Conservation (phyloP, 2,888 invertebrate genomes). For the Drosophila emarginata region DNA sequence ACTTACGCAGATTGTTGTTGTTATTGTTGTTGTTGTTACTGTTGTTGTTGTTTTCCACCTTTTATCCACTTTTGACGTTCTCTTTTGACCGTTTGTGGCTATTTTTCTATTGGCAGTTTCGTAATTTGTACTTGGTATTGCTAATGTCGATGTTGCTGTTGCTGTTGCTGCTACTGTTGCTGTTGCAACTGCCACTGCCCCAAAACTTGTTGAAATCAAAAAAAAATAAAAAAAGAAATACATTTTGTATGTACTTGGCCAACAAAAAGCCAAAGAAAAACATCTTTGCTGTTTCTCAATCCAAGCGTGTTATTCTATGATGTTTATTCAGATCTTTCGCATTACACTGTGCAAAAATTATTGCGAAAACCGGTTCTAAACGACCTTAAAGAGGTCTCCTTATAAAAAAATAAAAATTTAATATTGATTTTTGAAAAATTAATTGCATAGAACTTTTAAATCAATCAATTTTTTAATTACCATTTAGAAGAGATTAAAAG, state of each 20-base stretch:
- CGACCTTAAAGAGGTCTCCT: neutral
- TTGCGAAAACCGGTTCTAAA: neutral
- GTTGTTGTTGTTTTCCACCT: slow-evolving; percentile 23
- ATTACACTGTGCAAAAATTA: slow-evolving; percentile 2
- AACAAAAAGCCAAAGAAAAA: slow-evolving; percentile 6
- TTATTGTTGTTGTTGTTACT: slow-evolving; percentile 23
- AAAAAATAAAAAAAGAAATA: neutral
- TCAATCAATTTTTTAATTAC: too few species aligned
- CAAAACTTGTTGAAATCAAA: slow-evolving; percentile 6
- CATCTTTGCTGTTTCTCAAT: slow-evolving; percentile 5
- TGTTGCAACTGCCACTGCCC: neutral
- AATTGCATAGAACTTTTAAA: too few species aligned
- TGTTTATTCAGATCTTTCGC: neutral
- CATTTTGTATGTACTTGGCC: slow-evolving; percentile 5
- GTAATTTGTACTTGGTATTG: slow-evolving; percentile 45
- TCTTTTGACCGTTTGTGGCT: slow-evolving; percentile 46
- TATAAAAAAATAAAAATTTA: too few species aligned
- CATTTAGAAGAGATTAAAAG: too few species aligned
- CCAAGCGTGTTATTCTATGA: slow-evolving; percentile 10
- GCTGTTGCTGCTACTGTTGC: neutral
- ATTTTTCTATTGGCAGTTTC: slow-evolving; percentile 35
- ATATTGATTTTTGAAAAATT: too few species aligned
- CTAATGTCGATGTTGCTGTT: neutral
- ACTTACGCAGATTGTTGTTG: slow-evolving; percentile 28
- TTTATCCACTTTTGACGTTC: slow-evolving; percentile 42